A percentile compares a stretch with the other conserved stretches of the same genome.
These are phyloP conservation scores for Acleris sparsana DNA, from an alignment of 2,888 invertebrate genomes.

Conservation along the genomic window DNA sequence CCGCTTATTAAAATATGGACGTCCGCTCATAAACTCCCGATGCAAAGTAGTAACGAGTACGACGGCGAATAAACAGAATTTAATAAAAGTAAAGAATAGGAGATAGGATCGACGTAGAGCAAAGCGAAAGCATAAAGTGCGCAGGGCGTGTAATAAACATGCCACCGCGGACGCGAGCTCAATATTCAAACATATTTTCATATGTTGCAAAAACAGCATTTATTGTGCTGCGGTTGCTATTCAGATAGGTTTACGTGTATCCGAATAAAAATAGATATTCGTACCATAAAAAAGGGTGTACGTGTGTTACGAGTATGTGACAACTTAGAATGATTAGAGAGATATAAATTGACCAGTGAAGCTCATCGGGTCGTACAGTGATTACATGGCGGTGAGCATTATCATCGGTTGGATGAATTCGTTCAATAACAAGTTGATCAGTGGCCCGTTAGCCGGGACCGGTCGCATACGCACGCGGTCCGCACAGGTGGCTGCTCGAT, in stretches of 20 bases:
- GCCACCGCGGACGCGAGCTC: conserved; percentile 57
- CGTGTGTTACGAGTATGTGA: conserved; percentile 2
- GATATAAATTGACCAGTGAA: conserved; percentile 37
- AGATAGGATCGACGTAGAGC: conserved; percentile 49
- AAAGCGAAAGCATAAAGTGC: conserved; percentile 59
- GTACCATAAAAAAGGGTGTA: neutral
- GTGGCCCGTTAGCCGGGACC: conserved; percentile 67
- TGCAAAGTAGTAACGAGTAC: conserved; percentile 42
- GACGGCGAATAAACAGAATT: conserved; percentile 49
- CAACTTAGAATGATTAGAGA: neutral
- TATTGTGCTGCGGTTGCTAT: conserved; percentile 43
- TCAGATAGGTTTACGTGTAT: conserved; percentile 6
- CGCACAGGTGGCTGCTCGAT: conserved; percentile 53
- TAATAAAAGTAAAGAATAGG: conserved; percentile 58
- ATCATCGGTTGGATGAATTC: conserved; percentile 57
- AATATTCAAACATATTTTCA: conserved; percentile 52
- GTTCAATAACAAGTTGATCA: conserved; percentile 69
- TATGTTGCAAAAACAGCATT: conserved; percentile 50
- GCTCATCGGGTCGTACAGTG: conserved; percentile 54
- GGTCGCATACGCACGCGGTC: conserved; percentile 53
- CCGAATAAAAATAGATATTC: neutral
- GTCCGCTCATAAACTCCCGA: conserved; percentile 45
- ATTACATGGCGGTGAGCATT: conserved; percentile 52
- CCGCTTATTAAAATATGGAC: conserved; percentile 25
- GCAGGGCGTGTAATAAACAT: conserved; percentile 61